Conservation (phyloP, 2,888 invertebrate species). For the Petrolisthes cinctipes region DNA sequence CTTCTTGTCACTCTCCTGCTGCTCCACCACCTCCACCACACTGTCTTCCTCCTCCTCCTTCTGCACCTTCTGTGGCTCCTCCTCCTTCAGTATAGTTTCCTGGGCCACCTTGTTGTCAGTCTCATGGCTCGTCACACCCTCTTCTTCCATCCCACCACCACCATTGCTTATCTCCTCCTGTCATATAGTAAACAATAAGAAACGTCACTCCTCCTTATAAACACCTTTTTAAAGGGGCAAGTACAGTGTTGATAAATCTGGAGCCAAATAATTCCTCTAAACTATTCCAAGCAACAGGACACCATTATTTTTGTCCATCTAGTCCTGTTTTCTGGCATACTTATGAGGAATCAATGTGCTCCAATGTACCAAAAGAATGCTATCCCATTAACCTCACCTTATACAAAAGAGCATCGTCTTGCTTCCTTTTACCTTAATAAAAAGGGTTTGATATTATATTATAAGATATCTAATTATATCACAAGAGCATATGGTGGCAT, state of each 20-base stretch:
- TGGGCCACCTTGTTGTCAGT: not conserved
- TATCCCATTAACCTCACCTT: too few species aligned
- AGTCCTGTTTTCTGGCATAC: too few species aligned
- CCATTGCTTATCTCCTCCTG: slow-evolving; percentile 38
- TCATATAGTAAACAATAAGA: slow-evolving; percentile 44
- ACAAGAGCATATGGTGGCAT: not conserved
- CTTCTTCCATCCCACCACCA: slow-evolving; percentile 43
- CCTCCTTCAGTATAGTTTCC: not conserved
- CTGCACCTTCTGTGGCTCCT: not conserved
- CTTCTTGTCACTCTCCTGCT: too few species aligned
- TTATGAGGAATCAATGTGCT: too few species aligned
- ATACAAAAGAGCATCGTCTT: slow-evolving; percentile 33
- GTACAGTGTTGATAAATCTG: not conserved
- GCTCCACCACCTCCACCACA: too few species aligned
- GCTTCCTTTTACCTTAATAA: not conserved
- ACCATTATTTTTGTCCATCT: too few species aligned
- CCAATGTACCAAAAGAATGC: too few species aligned
- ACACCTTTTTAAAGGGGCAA: not conserved
- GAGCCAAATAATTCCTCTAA: too few species aligned
- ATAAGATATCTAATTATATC: not conserved
- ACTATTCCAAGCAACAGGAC: too few species aligned
- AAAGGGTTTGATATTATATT: not conserved
- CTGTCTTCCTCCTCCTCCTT: not conserved
- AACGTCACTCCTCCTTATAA: not conserved
- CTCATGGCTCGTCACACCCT: slow-evolving; percentile 30